A percentile compares a stretch with the other conserved stretches of the same genome.
phyloP scores from a whole-genome alignment of 1,140 invertebrate genomes.

The Gonatopus flavifemur region DNA sequence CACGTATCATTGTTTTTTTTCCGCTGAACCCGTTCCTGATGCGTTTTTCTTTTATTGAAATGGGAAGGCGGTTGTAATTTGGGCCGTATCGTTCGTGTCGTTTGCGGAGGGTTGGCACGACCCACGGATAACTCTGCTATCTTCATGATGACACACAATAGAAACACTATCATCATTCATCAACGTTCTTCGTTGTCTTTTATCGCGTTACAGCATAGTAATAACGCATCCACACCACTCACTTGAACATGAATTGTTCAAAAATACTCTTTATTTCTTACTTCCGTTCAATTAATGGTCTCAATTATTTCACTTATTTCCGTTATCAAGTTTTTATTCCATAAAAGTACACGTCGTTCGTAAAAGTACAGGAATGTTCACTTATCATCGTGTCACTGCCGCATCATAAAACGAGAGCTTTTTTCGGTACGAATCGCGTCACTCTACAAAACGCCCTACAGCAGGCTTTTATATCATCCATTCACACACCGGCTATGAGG shows the following conservation, averaged over 20 bases:
- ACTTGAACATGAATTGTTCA: no score
- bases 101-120: slow-evolving; percentile 34
- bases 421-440: no score
- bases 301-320: no score
- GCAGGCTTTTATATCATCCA: no score
- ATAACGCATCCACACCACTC: slow-evolving; percentile 7
- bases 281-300: neutral
- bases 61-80: neutral
- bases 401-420: no score
- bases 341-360: no score
- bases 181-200: slow-evolving; percentile 1
- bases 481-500: no score
- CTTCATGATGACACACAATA: slow-evolving; percentile 58
- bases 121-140: slow-evolving; percentile 56
- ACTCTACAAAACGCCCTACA: no score
- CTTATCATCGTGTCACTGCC: no score
- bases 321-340: no score
- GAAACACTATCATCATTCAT: slow-evolving; percentile 55
- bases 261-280: neutral
- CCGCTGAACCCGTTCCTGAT: slow-evolving; percentile 17
- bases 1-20: slow-evolving; percentile 25
- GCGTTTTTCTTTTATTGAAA: neutral
- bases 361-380: no score
- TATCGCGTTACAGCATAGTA: slow-evolving; percentile 21
- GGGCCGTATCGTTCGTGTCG: slow-evolving; percentile 17